A percentile compares a stretch with the other conserved stretches of the same genome.
Conservation (phyloP, 2,888 invertebrate genomes). For the Dioctria linearis region DNA sequence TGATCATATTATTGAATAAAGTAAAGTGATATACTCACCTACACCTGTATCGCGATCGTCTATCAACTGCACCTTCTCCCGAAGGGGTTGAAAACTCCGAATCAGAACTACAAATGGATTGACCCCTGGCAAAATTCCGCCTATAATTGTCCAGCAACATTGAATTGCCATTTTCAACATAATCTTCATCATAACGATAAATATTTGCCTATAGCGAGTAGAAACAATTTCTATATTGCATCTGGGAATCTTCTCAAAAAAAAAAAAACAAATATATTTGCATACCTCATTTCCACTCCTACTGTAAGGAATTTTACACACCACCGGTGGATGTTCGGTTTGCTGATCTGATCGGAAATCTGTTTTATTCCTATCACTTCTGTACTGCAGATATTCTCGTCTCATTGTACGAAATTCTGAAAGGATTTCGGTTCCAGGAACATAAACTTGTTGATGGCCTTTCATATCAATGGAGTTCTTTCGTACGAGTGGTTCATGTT, state of each 20-base stretch:
- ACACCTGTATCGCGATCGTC: slow-evolving; percentile 14
- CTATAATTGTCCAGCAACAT: slow-evolving; percentile 63
- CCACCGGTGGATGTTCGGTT: slow-evolving; percentile 49
- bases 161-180: slow-evolving; percentile 51
- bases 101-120: slow-evolving; percentile 73
- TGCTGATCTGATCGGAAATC: slow-evolving; percentile 24
- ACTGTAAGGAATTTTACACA: slow-evolving; percentile 53
- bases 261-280: neutral
- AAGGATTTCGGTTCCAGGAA: slow-evolving; percentile 54
- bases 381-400: slow-evolving; percentile 58
- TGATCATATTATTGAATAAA: neutral
- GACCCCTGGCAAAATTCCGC: slow-evolving; percentile 81
- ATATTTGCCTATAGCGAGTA: neutral
- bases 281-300: slow-evolving; percentile 11
- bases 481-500: neutral
- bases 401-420: slow-evolving; percentile 57
- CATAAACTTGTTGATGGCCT: neutral
- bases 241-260: neutral
- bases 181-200: slow-evolving; percentile 51
- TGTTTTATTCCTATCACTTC: slow-evolving; percentile 23
- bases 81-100: slow-evolving; percentile 71
- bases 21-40: slow-evolving; percentile 1
- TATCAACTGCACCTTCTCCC: slow-evolving; percentile 2
- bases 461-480: neutral
- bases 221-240: neutral